phyloP scores from a whole-genome alignment of 2,888 invertebrate species.

The Dicranocentrus wangi region DNA sequence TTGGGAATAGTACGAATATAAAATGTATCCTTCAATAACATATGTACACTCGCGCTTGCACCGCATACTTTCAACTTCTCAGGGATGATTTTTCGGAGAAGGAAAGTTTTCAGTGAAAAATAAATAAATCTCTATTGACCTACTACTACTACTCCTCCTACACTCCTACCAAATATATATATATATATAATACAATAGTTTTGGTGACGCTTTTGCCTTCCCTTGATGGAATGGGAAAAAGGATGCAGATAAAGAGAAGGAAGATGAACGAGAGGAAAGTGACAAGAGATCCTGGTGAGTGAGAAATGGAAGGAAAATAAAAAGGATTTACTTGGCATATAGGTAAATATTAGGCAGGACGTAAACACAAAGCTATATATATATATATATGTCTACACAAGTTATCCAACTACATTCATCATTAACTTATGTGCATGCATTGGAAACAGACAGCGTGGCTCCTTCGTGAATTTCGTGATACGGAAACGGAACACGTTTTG shows the following conservation, averaged over 20 bases:
- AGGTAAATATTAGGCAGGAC: slow-evolving; percentile 6
- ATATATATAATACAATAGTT: slow-evolving; percentile 31
- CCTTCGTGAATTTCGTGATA: slow-evolving; percentile 3
- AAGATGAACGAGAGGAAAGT: slow-evolving; percentile 64
- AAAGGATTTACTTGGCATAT: slow-evolving; percentile 64
- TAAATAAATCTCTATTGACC: slow-evolving; percentile 62
- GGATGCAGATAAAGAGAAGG: slow-evolving; percentile 39
- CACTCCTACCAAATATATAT: too few relatives aligned
- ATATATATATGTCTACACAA: too few relatives aligned
- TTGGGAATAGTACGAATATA: slow-evolving; percentile 17
- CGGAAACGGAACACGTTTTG: background rate
- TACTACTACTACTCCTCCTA: slow-evolving; percentile 12
- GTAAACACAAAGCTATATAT: slow-evolving; percentile 35
- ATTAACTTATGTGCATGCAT: too few relatives aligned
- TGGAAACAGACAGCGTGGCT: slow-evolving; percentile 63
- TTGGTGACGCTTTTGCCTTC: slow-evolving; percentile 34
- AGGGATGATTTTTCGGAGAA: too few relatives aligned
- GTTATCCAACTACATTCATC: too few relatives aligned
- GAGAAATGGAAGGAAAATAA: slow-evolving; percentile 66
- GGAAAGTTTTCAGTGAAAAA: slow-evolving; percentile 16
- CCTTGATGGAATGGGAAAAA: slow-evolving; percentile 15
- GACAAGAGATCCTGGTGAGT: slow-evolving; percentile 67
- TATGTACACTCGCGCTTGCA: slow-evolving; percentile 15
- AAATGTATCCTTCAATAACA: slow-evolving; percentile 33
- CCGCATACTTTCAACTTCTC: too few relatives aligned